phyloP scores from a whole-genome alignment of 2,888 invertebrate genomes.

The Scaeva pyrastri region DNA sequence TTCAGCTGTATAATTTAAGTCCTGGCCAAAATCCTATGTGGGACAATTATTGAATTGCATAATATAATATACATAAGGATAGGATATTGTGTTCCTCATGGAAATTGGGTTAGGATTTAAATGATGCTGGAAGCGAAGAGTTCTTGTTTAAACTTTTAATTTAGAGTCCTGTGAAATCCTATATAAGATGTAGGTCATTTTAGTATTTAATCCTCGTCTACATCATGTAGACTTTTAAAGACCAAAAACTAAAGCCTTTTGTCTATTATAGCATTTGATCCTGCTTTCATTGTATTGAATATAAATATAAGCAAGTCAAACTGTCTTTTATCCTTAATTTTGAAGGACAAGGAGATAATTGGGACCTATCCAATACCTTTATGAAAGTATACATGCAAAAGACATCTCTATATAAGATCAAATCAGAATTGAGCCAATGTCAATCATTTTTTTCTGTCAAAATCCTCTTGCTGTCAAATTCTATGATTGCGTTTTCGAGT shows the following conservation, averaged over 20 bases:
- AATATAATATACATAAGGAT: neutral
- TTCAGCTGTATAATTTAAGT: neutral
- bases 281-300: too few species aligned
- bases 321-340: too few species aligned
- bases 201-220: too few species aligned
- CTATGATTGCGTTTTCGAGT: conserved; percentile 10
- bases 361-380: neutral
- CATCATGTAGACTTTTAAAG: too few species aligned
- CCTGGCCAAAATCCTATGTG: neutral
- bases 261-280: too few species aligned
- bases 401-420: neutral
- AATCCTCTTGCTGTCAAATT: conserved; percentile 6
- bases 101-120: neutral
- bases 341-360: neutral
- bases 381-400: too few species aligned
- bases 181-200: too few species aligned
- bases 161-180: too few species aligned
- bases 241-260: too few species aligned
- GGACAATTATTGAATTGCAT: conserved; percentile 10
- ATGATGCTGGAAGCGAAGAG: too few species aligned
- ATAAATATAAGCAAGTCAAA: too few species aligned
- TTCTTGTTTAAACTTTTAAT: neutral
- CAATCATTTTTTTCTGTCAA: conserved; percentile 1
- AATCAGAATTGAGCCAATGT: neutral
- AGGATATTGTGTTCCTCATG: neutral